Evolutionary conservation across 92 coral and sea anemone species (phyloP).

Genomic region (Epizoanthus illoricatus): DNA sequence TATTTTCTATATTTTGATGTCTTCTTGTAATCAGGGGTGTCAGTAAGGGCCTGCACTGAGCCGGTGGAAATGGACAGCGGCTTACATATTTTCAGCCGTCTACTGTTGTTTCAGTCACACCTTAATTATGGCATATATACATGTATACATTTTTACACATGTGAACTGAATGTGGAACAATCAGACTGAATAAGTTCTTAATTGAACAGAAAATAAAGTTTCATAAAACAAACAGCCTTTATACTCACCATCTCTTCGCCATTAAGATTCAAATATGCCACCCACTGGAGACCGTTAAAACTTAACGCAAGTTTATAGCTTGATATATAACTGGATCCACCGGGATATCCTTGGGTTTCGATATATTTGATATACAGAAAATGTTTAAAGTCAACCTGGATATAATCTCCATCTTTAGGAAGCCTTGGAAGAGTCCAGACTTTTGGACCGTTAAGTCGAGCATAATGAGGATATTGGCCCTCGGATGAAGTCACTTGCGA

Average conservation of each 20-base stretch:
- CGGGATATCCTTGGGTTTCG: background rate
- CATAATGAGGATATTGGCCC: constrained; percentile 6
- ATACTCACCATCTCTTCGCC: constrained; percentile 13
- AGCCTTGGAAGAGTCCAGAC: background rate
- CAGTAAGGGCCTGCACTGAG: no score
- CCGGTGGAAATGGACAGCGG: no score
- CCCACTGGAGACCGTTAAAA: background rate
- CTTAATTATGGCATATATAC: background rate
- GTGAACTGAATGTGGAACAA: no score
- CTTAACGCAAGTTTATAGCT: constrained; percentile 16
- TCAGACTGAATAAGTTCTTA: no score
- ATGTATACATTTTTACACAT: background rate
- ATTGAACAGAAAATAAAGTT: no score
- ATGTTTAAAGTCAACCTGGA: background rate
- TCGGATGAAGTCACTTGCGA: constrained; percentile 16
- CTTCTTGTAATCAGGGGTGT: no score
- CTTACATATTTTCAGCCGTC: no score
- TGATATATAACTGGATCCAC: background rate
- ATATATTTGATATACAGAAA: background rate
- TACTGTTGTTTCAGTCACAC: no score
- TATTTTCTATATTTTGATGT: no score
- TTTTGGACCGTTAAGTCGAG: background rate
- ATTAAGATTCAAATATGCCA: background rate
- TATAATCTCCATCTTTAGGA: constrained; percentile 1
- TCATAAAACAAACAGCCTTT: background rate